Conservation (phyloP, 2,888 invertebrate species). For the Mantis religiosa region DNA sequence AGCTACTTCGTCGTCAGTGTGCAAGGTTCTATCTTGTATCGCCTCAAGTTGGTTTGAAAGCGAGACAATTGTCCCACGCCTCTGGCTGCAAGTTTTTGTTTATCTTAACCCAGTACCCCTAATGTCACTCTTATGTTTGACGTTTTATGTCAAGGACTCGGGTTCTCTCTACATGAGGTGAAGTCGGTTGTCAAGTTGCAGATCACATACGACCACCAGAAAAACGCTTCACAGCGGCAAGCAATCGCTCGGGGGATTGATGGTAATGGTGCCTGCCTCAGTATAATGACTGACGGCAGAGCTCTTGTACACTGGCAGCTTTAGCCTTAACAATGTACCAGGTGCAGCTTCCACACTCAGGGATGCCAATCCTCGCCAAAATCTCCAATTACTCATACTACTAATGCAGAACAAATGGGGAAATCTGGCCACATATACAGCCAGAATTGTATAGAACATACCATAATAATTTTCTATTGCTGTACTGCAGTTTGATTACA, state of each 20-base stretch:
- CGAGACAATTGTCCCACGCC: not conserved
- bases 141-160: not conserved
- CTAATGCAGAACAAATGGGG: no score
- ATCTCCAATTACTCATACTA: no score
- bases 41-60: not conserved
- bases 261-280: not conserved
- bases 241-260: not conserved
- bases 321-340: not conserved
- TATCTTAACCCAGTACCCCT: not conserved
- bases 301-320: not conserved
- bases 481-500: no score
- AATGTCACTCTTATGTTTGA: not conserved
- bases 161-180: not conserved
- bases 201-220: not conserved
- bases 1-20: no score
- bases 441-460: no score
- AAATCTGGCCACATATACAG: no score
- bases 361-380: not conserved
- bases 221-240: not conserved
- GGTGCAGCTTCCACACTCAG: not conserved
- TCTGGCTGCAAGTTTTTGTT: not conserved
- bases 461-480: no score
- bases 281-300: not conserved
- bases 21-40: not conserved
- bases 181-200: not conserved